These are phyloP conservation scores for Panulirus ornatus DNA, from an alignment of 1,140 invertebrate genomes.

Conservation along the genomic window DNA sequence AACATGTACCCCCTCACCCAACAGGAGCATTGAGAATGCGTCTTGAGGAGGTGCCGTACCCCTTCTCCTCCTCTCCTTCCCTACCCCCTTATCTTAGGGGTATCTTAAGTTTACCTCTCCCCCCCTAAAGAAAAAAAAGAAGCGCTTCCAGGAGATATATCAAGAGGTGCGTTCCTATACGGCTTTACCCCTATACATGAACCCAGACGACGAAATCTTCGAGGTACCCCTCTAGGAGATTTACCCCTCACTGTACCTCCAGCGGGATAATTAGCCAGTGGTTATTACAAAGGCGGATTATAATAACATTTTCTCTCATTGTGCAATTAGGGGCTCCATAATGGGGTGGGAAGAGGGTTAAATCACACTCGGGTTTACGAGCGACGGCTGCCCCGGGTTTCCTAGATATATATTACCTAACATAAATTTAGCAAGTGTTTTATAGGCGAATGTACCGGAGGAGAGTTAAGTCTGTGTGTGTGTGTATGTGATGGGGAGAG, in stretches of 20 bases:
- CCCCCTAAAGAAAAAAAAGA: no score
- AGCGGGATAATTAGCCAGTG: constrained; percentile 49
- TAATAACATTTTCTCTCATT: constrained; percentile 72
- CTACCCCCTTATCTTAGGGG: no score
- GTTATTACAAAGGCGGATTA: constrained; percentile 64
- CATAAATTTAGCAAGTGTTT: constrained; percentile 61
- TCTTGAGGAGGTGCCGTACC: no score
- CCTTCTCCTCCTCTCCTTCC: no score
- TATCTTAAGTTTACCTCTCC: no score
- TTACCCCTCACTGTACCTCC: constrained; percentile 10
- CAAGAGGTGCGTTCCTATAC: no score
- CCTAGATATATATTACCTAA: constrained; percentile 64
- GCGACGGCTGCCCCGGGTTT: constrained; percentile 57
- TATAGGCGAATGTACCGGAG: constrained; percentile 58
- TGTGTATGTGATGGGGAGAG: constrained; percentile 21
- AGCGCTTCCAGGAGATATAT: no score
- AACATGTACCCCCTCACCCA: no score
- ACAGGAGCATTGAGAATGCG: no score
- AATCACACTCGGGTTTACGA: constrained; percentile 67
- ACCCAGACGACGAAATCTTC: no score
- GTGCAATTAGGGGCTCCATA: constrained; percentile 67
- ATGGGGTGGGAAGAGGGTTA: constrained; percentile 70
- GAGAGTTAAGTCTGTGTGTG: constrained; percentile 53
- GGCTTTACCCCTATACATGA: no score
- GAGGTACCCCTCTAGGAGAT: no score